phyloP scores from a whole-genome alignment of 2,113 vertebrate genomes.

The Craseonycteris thonglongyai region DNA sequence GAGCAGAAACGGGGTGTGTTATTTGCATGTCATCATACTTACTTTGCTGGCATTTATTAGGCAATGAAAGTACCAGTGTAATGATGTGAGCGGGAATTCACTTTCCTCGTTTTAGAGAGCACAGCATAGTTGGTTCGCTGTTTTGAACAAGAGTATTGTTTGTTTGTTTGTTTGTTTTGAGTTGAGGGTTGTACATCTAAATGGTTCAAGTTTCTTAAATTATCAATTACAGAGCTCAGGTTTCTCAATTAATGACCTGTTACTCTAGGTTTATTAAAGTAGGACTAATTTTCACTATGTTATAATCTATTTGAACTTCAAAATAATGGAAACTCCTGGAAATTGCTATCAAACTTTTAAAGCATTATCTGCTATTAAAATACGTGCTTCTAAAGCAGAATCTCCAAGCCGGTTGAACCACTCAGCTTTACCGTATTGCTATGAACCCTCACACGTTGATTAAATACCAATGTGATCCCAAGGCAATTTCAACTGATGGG shows the following conservation, averaged over 20 bases:
- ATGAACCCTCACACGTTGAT: background rate
- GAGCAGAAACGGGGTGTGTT: background rate
- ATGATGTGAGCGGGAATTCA: background rate
- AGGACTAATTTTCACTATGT: conserved; percentile 32
- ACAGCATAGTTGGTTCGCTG: background rate
- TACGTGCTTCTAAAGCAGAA: background rate
- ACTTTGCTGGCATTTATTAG: background rate
- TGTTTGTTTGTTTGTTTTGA: conserved; percentile 47
- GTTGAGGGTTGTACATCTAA: background rate
- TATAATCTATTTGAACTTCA: conserved; percentile 56
- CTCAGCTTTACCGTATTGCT: background rate
- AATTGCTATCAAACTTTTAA: conserved; percentile 44
- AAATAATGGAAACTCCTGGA: conserved; percentile 56
- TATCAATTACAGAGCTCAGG: conserved; percentile 25
- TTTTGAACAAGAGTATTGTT: conserved; percentile 2
- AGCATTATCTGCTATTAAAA: conserved; percentile 28
- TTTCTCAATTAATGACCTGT: conserved; percentile 53
- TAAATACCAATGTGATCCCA: conserved; percentile 50
- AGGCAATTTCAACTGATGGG: conserved; percentile 36
- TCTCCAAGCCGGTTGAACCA: background rate
- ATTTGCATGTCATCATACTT: background rate
- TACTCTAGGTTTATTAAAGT: conserved; percentile 46
- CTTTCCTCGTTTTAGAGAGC: background rate
- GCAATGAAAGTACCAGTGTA: background rate
- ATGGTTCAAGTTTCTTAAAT: conserved; percentile 13